Conservation (phyloP, 2,888 invertebrate genomes). For the Phortica okadai region DNA sequence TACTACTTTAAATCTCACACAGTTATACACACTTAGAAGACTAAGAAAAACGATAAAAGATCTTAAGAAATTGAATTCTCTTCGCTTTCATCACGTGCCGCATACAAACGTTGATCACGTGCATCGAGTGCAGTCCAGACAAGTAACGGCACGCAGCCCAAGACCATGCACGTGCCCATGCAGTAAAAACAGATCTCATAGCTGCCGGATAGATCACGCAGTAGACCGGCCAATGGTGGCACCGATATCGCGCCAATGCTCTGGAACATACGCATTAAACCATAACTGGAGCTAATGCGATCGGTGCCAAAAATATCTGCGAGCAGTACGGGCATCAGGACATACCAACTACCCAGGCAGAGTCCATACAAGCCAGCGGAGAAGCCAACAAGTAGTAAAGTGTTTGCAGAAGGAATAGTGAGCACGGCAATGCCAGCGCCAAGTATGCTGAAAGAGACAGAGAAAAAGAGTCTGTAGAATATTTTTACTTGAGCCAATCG, state of each 20-base stretch:
- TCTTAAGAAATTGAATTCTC: slow-evolving; percentile 38
- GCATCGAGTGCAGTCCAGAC: slow-evolving; percentile 75
- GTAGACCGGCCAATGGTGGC: slow-evolving; percentile 83
- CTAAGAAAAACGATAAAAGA: background rate
- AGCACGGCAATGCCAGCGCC: slow-evolving; percentile 84
- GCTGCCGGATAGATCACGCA: slow-evolving; percentile 84
- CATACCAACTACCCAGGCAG: slow-evolving; percentile 87
- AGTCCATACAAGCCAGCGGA: slow-evolving; percentile 84
- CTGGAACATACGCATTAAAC: slow-evolving; percentile 86
- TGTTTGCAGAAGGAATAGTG: slow-evolving; percentile 81
- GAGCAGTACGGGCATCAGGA: slow-evolving; percentile 84
- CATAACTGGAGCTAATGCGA: slow-evolving; percentile 86
- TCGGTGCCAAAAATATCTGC: slow-evolving; percentile 86
- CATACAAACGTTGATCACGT: slow-evolving; percentile 67
- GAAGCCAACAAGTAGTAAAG: slow-evolving; percentile 82
- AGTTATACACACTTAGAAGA: background rate
- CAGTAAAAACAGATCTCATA: slow-evolving; percentile 85
- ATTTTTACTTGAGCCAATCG: background rate
- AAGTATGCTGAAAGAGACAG: slow-evolving; percentile 79
- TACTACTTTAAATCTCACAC: background rate
- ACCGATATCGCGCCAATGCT: slow-evolving; percentile 85
- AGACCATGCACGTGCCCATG: slow-evolving; percentile 86
- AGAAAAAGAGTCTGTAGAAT: background rate
- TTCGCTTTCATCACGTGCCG: slow-evolving; percentile 70
- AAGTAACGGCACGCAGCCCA: slow-evolving; percentile 83